Conservation (phyloP, 2,888 invertebrate species). For the Aleiodes testaceus region DNA sequence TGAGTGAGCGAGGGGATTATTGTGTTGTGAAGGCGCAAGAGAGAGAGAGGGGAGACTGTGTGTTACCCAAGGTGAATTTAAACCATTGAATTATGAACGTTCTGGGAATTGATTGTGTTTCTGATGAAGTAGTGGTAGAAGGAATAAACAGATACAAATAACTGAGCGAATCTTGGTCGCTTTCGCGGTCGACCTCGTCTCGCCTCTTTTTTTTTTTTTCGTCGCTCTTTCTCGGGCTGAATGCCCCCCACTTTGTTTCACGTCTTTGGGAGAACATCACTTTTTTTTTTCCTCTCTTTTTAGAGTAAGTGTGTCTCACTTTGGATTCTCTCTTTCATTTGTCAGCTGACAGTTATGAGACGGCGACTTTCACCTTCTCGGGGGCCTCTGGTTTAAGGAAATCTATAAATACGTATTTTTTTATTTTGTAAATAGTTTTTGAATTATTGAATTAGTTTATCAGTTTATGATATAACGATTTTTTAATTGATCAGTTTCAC, state of each 20-base stretch:
- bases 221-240: constrained; percentile 8
- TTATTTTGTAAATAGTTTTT: too few species aligned
- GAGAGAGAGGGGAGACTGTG: neutral
- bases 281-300: constrained; percentile 6
- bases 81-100: constrained; percentile 26
- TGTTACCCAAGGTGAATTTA: constrained; percentile 23
- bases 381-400: constrained; percentile 5
- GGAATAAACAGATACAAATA: constrained; percentile 28
- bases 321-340: constrained; percentile 14
- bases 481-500: too few species aligned
- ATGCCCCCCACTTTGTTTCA: constrained; percentile 3
- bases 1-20: constrained; percentile 10
- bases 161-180: constrained; percentile 47
- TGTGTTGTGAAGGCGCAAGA: neutral
- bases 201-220: constrained; percentile 33
- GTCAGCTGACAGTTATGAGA: constrained; percentile 47
- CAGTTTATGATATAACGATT: too few species aligned
- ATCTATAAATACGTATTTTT: neutral
- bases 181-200: constrained; percentile 48
- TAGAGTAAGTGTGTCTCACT: neutral
- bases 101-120: constrained; percentile 14
- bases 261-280: neutral
- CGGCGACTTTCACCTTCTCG: constrained; percentile 42
- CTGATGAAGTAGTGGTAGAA: constrained; percentile 4
- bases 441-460: too few species aligned